Evolutionary conservation across 2,113 vertebrate genomes (phyloP).

Genomic region (Edolisoma coerulescens): DNA sequence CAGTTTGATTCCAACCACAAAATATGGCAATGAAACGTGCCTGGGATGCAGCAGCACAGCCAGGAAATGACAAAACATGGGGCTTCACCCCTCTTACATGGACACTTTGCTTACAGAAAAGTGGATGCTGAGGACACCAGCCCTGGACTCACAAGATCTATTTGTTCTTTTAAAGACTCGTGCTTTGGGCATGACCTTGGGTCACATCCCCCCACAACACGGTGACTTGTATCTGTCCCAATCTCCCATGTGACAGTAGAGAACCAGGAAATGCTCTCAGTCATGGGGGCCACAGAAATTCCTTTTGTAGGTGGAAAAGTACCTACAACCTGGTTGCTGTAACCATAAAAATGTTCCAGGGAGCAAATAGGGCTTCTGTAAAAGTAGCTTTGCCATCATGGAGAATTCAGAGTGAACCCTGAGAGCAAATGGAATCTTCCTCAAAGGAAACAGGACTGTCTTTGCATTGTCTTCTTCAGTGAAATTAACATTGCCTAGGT

Average conservation of each 20-base stretch:
- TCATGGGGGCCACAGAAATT: not conserved
- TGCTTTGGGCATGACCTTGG: not conserved
- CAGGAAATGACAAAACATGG: not conserved
- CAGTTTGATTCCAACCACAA: not conserved
- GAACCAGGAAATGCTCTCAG: not conserved
- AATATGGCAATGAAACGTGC: not conserved
- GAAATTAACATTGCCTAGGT: not conserved
- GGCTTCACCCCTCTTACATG: not conserved
- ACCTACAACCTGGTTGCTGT: not conserved
- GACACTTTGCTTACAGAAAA: not conserved
- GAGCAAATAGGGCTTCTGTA: not conserved
- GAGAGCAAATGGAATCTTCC: not conserved
- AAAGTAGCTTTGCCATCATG: not conserved
- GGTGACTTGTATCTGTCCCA: not conserved
- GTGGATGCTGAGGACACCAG: not conserved
- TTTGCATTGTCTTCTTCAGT: not conserved
- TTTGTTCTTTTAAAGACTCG: not conserved
- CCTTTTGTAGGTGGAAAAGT: not conserved
- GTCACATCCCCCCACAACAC: accelerated
- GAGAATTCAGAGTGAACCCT: not conserved
- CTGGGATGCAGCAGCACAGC: not conserved
- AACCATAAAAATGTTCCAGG: not conserved
- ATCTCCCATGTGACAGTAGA: accelerated
- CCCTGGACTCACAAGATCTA: not conserved
- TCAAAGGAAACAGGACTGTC: not conserved